phyloP scores from a whole-genome alignment of 2,888 invertebrate genomes.

The Lasius platythorax region DNA sequence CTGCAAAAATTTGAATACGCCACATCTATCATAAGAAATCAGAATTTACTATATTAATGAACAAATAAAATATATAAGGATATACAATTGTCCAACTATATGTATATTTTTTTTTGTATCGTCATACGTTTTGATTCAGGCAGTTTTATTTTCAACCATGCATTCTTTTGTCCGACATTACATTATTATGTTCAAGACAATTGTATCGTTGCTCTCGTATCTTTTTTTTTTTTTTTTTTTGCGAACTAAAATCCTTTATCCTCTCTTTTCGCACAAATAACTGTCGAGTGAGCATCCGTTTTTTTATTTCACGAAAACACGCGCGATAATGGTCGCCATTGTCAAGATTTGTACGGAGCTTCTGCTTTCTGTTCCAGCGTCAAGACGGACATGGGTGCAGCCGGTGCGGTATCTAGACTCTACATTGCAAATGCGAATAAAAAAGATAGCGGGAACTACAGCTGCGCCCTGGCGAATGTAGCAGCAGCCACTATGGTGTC shows the following conservation, averaged over 20 bases:
- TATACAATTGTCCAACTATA: not conserved
- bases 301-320: not conserved
- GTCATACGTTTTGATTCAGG: not conserved
- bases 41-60: not conserved
- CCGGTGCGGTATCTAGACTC: slow-evolving; percentile 91
- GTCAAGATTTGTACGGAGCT: slow-evolving; percentile 15
- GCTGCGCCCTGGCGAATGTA: slow-evolving; percentile 91
- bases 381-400: slow-evolving; percentile 92
- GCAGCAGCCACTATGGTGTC: slow-evolving; percentile 90
- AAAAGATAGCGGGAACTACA: slow-evolving; percentile 93
- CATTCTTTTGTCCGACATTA: not conserved
- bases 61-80: not conserved
- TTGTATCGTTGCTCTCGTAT: not conserved
- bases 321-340: not conserved
- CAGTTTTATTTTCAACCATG: not conserved
- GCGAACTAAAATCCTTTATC: not conserved
- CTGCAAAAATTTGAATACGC: not conserved
- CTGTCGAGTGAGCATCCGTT: not conserved
- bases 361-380: slow-evolving; percentile 88
- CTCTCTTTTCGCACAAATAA: not conserved
- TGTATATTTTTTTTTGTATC: not conserved
- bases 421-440: slow-evolving; percentile 93
- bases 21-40: not conserved
- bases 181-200: not conserved
- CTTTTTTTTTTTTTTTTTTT: not conserved